A percentile compares a stretch with the other conserved stretches of the same genome.
phyloP scores from a whole-genome alignment of 2,888 invertebrate genomes.

The Boloria selene region DNA sequence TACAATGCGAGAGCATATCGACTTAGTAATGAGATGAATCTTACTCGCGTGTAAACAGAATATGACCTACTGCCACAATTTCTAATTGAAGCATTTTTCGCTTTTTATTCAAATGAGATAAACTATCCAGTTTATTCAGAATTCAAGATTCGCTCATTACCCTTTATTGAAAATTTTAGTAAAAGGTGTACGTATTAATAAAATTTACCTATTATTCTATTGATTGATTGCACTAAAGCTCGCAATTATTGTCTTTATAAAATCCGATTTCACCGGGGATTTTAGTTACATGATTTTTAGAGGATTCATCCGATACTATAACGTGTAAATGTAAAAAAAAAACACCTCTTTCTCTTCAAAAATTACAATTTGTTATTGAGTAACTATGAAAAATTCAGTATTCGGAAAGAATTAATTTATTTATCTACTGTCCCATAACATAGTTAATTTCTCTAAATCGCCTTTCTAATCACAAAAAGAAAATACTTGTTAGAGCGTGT shows the following conservation, averaged over 20 bases:
- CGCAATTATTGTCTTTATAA: no score
- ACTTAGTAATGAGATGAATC: conserved; percentile 21
- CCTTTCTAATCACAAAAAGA: conserved; percentile 20
- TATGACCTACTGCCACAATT: conserved; percentile 18
- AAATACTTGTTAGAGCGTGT: conserved; percentile 18
- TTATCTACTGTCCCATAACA: conserved; percentile 10
- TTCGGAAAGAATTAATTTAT: conserved; percentile 4
- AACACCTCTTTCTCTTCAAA: background rate
- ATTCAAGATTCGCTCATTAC: no score
- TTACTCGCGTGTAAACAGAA: conserved; percentile 9
- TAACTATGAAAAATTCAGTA: background rate
- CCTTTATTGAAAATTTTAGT: no score
- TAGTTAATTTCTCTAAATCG: conserved; percentile 14
- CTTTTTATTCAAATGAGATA: no score
- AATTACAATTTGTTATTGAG: background rate
- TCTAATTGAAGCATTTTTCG: background rate
- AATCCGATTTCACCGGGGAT: no score
- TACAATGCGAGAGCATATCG: conserved; percentile 5
- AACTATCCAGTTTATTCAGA: no score
- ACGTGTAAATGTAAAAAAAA: no score
- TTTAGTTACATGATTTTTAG: no score
- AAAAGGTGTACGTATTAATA: no score
- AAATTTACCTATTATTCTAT: no score
- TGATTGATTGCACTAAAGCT: no score
- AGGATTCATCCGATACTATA: no score